A percentile compares a stretch with the other conserved stretches of the same genome.
phyloP scores from a whole-genome alignment of 2,888 invertebrate species.

The Orthonychiurus folsomi region DNA sequence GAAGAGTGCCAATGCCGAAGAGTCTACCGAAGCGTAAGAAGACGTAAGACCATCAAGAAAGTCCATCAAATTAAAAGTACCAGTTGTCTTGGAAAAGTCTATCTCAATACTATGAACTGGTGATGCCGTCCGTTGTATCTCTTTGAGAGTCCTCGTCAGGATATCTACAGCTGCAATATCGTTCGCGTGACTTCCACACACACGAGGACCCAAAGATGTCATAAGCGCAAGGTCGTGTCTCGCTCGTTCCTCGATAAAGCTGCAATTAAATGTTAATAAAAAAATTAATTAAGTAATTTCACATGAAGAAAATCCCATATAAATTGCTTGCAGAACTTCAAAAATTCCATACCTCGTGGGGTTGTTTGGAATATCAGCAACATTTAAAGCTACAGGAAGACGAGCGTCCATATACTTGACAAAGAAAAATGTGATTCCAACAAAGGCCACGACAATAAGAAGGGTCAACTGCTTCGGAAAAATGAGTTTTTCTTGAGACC shows the following conservation, averaged over 20 bases:
- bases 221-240: slow-evolving; percentile 54
- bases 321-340: no score
- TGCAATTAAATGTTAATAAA: slow-evolving; percentile 25
- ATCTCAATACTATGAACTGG: slow-evolving; percentile 24
- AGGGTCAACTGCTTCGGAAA: slow-evolving; percentile 12
- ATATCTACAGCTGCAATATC: slow-evolving; percentile 55
- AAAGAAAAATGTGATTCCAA: slow-evolving; percentile 10
- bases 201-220: slow-evolving; percentile 58
- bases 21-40: slow-evolving; percentile 54
- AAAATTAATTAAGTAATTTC: slow-evolving; percentile 6
- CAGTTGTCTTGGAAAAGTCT: slow-evolving; percentile 57
- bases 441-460: slow-evolving; percentile 12
- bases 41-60: slow-evolving; percentile 73
- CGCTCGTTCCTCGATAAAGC: slow-evolving; percentile 62
- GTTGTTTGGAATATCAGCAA: slow-evolving; percentile 19
- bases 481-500: background rate
- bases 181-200: slow-evolving; percentile 72
- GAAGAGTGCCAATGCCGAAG: background rate
- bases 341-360: slow-evolving; percentile 21
- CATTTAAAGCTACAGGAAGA: slow-evolving; percentile 24
- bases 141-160: slow-evolving; percentile 36
- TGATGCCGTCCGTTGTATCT: slow-evolving; percentile 38
- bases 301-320: background rate
- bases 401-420: slow-evolving; percentile 31
- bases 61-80: slow-evolving; percentile 60